A percentile compares a stretch with the other conserved stretches of the same genome.
Evolutionary conservation across 2,888 invertebrate genomes (phyloP).

Genomic region (Tenthredo notha): DNA sequence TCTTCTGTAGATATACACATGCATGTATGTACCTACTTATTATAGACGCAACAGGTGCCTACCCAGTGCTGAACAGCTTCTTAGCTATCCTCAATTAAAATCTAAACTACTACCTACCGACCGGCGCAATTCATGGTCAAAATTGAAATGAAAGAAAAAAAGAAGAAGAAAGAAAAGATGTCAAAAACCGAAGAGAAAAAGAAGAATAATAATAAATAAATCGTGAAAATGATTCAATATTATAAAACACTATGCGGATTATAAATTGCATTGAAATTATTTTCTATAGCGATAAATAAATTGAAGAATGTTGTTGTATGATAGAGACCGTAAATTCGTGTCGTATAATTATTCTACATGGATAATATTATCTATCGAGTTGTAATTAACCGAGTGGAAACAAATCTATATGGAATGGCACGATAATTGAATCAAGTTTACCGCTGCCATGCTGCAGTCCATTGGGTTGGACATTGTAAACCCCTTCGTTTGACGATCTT

Average conservation of each 20-base stretch:
- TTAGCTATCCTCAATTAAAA: not conserved
- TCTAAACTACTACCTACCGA: not conserved
- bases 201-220: no score
- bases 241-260: no score
- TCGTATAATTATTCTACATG: not conserved
- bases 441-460: not conserved
- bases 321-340: not conserved
- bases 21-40: not conserved
- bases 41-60: constrained; percentile 11
- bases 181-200: no score
- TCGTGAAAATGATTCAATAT: no score
- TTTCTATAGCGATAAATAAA: not conserved
- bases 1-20: not conserved
- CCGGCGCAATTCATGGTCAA: not conserved
- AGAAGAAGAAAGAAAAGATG: not conserved
- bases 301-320: not conserved
- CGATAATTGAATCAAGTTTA: constrained; percentile 11
- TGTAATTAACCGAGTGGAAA: constrained; percentile 62
- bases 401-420: constrained; percentile 64
- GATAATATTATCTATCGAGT: not conserved
- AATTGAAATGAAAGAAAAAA: not conserved
- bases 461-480: not conserved
- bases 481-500: not conserved
- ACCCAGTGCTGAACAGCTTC: not conserved
- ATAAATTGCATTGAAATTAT: not conserved